Base-by-base conservation (phyloP, 2,888 invertebrate genomes). In the Aethes cnicana region DNA sequence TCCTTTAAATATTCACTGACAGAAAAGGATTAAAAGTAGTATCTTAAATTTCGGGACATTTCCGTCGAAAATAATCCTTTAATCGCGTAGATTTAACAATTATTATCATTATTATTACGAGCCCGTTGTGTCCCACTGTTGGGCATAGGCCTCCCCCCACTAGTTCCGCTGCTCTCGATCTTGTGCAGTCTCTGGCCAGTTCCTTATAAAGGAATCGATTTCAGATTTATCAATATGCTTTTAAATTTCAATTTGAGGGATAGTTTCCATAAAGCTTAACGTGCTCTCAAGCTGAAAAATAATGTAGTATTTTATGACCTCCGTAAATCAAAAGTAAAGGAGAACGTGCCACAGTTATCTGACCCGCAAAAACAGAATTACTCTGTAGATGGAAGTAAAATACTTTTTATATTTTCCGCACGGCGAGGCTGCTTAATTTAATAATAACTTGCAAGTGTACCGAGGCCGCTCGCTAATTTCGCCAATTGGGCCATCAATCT, bases 311-410 rank as follows among this genome's bases (percentile, higher is more conserved):
- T 39, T 36, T 52, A 43, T 25, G 18, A 30, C 44, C 37, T 21
- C 6, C 16, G 43, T 43, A 46, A 46, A 39, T 52, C 44, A 52
- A 25, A 33, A 50, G 23, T 39, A 52, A 46, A 44, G 11, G 32
- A 44, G 20, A 37, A 18, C 20, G 20, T 39, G 52, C 37, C 32
- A 26, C 37, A 35, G 52, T 30, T 44, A 37, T 52, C 44, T 46
- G 44, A 39, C 39, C 39, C 44, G 39, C 44, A 16, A 32, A 52
- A 39, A 37, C 52, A 32, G 37, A 52, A 32, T 52, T 49, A 49
- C 35, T 32, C n/a, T 20, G 30, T 30, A 11, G 20, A 26, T 23
- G 18, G 14, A 50, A n/a, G n/a, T n/a, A n/a, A n/a, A 44, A 25
- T 9, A 33, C 30, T 23, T 50, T 48, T 46, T 52, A 21, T 33